Conservation (phyloP, 2,888 invertebrate species). For the Nephrotoma flavescens region DNA sequence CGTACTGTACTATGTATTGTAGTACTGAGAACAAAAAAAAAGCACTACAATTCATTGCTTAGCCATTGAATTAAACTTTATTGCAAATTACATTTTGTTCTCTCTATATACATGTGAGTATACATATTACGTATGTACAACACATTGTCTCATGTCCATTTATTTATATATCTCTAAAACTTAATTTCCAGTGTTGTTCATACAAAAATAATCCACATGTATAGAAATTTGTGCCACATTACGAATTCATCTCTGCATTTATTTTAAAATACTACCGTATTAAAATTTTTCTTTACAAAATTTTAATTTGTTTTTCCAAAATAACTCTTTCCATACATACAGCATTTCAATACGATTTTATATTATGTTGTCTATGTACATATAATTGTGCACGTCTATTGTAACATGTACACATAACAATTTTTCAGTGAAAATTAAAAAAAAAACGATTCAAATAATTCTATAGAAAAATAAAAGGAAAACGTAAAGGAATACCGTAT, state of each 20-base stretch:
- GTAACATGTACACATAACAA: not conserved
- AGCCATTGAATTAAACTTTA: conserved; percentile 17
- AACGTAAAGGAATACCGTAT: too few relatives aligned
- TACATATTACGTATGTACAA: not conserved
- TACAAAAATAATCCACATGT: not conserved
- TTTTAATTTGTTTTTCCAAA: not conserved
- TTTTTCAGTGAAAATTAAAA: not conserved
- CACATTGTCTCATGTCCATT: not conserved
- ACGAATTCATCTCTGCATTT: not conserved
- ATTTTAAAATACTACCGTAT: not conserved
- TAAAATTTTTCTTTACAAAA: not conserved
- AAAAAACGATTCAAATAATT: not conserved
- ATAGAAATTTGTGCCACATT: not conserved
- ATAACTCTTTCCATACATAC: not conserved
- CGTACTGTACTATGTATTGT: not conserved
- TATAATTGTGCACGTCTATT: not conserved
- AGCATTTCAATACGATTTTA: not conserved
- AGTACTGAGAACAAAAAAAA: conserved; percentile 11
- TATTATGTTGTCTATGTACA: not conserved
- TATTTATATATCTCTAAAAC: not conserved
- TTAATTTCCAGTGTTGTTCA: not conserved
- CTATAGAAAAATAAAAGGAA: not conserved
- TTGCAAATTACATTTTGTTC: conserved; percentile 19
- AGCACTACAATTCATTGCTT: conserved; percentile 9
- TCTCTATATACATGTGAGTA: conserved; percentile 3